Evolutionary conservation across 2,797 vertebrate species (phyloP), one percentile per base, ranked within the genome.

Genomic region (Crenuchus spilurus): DNA sequence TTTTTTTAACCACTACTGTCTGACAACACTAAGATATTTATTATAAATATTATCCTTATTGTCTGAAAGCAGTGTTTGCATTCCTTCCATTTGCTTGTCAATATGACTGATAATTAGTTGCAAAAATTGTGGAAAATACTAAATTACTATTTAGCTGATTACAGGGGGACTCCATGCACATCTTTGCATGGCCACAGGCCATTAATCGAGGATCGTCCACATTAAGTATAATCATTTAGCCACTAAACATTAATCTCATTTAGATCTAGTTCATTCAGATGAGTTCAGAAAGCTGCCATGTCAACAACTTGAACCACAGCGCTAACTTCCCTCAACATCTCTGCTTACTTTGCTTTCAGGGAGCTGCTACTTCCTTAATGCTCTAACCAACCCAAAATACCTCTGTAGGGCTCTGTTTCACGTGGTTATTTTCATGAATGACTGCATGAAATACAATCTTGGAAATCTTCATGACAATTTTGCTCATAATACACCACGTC

Each of bases 381-480:
- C 24, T 16, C 6, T 39, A 22, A 55, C 28, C 30, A 18, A 6
- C 30, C 54, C 9, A 7, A 57, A 57, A 57, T 11, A 57, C 20
- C 20, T 13, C 33, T 20, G 16, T 52, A 5, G 3, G 24, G 24
- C 28, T 48, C 30, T 22, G 13, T 52, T 69, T 48, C 31, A 1
- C 63, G 9, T 39, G 3, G 14, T 24, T 48, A 54, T 35, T 39
- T 41, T 44, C 57, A 37, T 39, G 22, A 18, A 14, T 24, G 28
- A 63, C 8, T 61, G 26, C 33, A 69, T 41, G 41, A 69, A 54
- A 51, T 9, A 63, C 30, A 55, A 46, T 70, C 54, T 31, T 22
- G 2, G 13, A 55, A 30, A 33, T 33, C 54, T 49, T 24, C 22
- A 61, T 30, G 74, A 77, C 77, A 78, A 42, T 18, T 66, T 57